These are phyloP conservation scores for Meteorus colon DNA, from an alignment of 2,888 invertebrate species.

Conservation along the genomic window DNA sequence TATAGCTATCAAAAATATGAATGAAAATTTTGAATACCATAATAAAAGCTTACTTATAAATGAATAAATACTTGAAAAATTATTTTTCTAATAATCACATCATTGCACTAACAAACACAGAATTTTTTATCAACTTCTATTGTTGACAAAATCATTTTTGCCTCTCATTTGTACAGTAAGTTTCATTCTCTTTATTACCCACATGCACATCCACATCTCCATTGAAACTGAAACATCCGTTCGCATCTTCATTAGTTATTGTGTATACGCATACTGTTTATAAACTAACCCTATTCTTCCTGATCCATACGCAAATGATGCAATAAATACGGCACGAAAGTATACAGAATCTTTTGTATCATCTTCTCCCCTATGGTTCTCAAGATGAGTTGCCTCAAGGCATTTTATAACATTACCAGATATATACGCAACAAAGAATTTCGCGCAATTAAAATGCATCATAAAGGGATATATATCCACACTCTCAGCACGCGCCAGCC, in stretches of 20 bases:
- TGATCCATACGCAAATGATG: slow-evolving; percentile 42
- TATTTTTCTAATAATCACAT: too few species aligned
- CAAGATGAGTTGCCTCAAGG: slow-evolving; percentile 51
- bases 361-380: slow-evolving; percentile 46
- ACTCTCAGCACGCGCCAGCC: neutral
- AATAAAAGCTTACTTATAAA: too few species aligned
- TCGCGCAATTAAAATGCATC: slow-evolving; percentile 56
- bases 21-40: too few species aligned
- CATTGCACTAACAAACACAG: too few species aligned
- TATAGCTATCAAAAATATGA: too few species aligned
- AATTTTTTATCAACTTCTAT: too few species aligned
- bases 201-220: slow-evolving; percentile 14
- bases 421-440: slow-evolving; percentile 55
- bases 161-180: slow-evolving; percentile 20
- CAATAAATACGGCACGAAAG: slow-evolving; percentile 53
- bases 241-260: slow-evolving; percentile 45
- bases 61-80: too few species aligned
- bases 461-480: slow-evolving; percentile 29
- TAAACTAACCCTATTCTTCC: slow-evolving; percentile 43
- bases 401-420: slow-evolving; percentile 54
- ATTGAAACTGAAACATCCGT: slow-evolving; percentile 35
- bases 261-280: slow-evolving; percentile 35
- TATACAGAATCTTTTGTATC: slow-evolving; percentile 53
- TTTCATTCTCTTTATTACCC: neutral
- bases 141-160: slow-evolving; percentile 1